A percentile compares a stretch with the other conserved stretches of the same genome.
phyloP scores from a whole-genome alignment of 2,797 vertebrate species.

The Pipistrellus pipistrellus region DNA sequence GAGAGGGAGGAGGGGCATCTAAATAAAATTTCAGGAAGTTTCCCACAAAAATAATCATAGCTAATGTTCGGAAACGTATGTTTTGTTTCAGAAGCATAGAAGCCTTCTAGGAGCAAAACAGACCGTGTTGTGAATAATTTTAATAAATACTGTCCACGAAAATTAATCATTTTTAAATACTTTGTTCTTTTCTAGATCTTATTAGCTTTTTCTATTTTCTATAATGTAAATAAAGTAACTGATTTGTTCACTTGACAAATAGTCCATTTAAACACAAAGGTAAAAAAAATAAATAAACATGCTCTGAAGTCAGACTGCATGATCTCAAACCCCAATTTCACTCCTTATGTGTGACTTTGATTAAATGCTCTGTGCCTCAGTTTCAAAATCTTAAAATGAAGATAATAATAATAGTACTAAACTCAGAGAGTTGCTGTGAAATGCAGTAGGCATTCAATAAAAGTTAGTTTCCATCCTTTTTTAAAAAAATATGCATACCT shows the following conservation, averaged over 20 bases:
- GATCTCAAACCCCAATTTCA: constrained; percentile 17
- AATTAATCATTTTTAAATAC: constrained; percentile 49
- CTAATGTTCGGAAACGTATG: constrained; percentile 31
- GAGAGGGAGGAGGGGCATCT: background rate
- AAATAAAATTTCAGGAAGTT: constrained; percentile 38
- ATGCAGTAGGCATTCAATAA: background rate
- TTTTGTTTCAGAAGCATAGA: constrained; percentile 40
- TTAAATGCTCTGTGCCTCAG: constrained; percentile 16
- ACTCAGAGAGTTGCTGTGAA: background rate
- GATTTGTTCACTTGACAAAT: constrained; percentile 30
- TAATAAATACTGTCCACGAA: constrained; percentile 44
- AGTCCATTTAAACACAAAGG: constrained; percentile 24
- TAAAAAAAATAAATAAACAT: background rate
- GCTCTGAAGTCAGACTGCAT: background rate
- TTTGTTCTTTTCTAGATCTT: constrained; percentile 37
- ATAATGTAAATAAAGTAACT: constrained; percentile 29
- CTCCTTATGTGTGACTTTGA: background rate
- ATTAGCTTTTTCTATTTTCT: background rate
- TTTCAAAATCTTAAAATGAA: constrained; percentile 30
- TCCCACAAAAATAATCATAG: constrained; percentile 26
- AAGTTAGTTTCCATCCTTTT: background rate
- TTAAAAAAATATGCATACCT: background rate
- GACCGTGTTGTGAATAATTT: background rate
- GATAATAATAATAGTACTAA: constrained; percentile 14
- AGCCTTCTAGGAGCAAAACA: background rate